Evolutionary conservation across 2,797 vertebrate species (phyloP).

Genomic region (Gallinago nigripennis): DNA sequence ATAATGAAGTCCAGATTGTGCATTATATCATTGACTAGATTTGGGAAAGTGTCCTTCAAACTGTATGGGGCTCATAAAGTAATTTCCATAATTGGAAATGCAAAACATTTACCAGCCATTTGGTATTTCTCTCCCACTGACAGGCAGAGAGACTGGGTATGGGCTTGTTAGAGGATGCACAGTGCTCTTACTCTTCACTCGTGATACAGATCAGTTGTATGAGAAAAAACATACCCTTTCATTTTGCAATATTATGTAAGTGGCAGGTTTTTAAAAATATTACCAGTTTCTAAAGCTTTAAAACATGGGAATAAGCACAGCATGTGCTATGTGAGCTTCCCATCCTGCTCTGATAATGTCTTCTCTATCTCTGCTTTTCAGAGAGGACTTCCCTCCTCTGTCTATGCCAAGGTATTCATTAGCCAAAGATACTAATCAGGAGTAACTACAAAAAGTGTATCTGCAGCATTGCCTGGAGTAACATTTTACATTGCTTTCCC

Average conservation of each 20-base stretch:
- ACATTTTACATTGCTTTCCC: neutral
- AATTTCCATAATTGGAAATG: slow-evolving; percentile 62
- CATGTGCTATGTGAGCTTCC: neutral
- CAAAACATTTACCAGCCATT: slow-evolving; percentile 39
- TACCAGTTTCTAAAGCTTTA: neutral
- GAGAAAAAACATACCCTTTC: neutral
- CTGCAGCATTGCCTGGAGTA: neutral
- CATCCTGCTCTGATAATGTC: neutral
- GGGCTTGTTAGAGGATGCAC: neutral
- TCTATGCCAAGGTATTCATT: neutral
- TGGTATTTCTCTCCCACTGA: slow-evolving; percentile 45
- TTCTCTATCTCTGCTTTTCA: neutral
- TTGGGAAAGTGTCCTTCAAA: slow-evolving; percentile 44
- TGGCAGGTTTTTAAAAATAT: neutral
- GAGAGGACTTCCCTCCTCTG: neutral
- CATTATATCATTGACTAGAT: slow-evolving; percentile 4
- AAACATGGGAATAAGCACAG: neutral
- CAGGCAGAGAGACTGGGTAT: slow-evolving; percentile 4
- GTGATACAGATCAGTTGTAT: neutral
- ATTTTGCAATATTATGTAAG: neutral
- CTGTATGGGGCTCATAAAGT: neutral
- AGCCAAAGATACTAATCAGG: neutral
- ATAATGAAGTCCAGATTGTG: neutral
- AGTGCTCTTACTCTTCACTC: neutral
- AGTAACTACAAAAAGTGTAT: neutral